phyloP scores from a whole-genome alignment of 2,888 invertebrate species.

The Thymelicus acteon region DNA sequence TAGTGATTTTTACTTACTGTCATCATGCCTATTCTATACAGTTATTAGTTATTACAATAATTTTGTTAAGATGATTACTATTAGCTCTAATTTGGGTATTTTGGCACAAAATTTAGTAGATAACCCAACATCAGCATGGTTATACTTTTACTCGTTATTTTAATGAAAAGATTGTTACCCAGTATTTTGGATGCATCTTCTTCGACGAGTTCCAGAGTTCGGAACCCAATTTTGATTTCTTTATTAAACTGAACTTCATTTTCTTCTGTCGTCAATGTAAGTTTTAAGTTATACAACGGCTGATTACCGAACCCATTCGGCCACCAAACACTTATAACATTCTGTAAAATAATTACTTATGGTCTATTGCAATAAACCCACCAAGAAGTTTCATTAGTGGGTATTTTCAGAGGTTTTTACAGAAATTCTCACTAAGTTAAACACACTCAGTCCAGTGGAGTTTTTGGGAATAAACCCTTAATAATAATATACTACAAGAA shows the following conservation, averaged over 20 bases:
- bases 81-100: no score
- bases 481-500: no score
- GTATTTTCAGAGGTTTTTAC: no score
- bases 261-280: slow-evolving; percentile 67
- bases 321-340: slow-evolving; percentile 91
- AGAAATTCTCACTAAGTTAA: no score
- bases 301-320: slow-evolving; percentile 96
- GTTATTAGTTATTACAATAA: no score
- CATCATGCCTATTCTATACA: no score
- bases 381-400: not conserved
- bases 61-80: no score
- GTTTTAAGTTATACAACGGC: slow-evolving; percentile 88
- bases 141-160: not conserved
- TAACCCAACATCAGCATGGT: no score
- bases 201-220: slow-evolving; percentile 93
- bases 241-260: slow-evolving; percentile 67
- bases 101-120: no score
- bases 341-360: slow-evolving; percentile 52
- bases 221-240: slow-evolving; percentile 91
- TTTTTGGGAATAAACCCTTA: no score
- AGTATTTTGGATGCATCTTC: slow-evolving; percentile 77
- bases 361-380: not conserved
- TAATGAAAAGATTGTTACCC: slow-evolving; percentile 51
- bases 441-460: no score
- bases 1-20: no score